Base-by-base conservation (phyloP, 2,797 vertebrate genomes). In the Loriculus beryllinus region DNA sequence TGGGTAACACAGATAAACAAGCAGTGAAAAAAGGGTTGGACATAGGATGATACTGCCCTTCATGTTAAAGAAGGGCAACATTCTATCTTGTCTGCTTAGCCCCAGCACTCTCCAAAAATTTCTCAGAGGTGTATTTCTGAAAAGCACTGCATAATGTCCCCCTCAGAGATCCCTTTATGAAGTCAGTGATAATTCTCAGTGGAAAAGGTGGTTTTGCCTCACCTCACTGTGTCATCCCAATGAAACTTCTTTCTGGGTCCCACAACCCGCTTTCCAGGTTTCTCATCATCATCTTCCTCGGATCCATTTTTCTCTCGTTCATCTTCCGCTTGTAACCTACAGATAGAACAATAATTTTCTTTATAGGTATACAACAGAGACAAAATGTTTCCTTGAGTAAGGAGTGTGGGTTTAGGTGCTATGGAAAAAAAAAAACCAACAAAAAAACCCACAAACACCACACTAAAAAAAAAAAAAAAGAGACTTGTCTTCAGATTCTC, bases 161-260 rank as follows among this genome's bases (percentile, higher is more conserved):
- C 26, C 21, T 67, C 60, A 31, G 31, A 70, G 8, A 69, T 10
- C 3, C 5, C 26, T 45, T 47, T 39, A 74, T 12, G 9, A 90
- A 80, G 35, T 35, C 62, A 64, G 31, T 29, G 21, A 75, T 79
- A 82, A 64, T 31, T 43, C 45, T 40, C 29, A 4, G 22, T 75
- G 42, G 11, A 82, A 83, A 82, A 52, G 20, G 14, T 51, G 69
- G 11, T 37, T 82, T 56, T 81, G 62, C 69, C 97, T 86, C 82
- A 99, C 99, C 99, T 99, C 97, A 99, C 98, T 95, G 99, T 98
- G 70, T 99, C 99, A 69, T 99, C 99, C 99, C 99, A 99, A 67
- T 98, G 96, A 94, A 99, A 99, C 94, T 99, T 99, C 96, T 99
- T 99, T 39, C 99, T 98, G 78, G 99, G 99, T 59, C 99, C 99